phyloP scores from a whole-genome alignment of 2,797 vertebrate species.

The Sebastes trivittatus region DNA sequence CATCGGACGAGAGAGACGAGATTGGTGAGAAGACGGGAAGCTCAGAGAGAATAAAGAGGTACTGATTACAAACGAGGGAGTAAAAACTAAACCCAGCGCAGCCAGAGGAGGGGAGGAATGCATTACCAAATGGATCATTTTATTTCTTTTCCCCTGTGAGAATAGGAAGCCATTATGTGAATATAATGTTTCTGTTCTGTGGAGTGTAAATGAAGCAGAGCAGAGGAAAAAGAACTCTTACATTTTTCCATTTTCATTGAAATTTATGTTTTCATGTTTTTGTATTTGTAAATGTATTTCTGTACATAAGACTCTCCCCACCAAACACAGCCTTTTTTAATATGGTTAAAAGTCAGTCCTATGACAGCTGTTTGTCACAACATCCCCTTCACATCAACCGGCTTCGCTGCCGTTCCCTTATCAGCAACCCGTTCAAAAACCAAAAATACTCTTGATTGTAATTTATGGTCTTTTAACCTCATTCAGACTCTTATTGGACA shows the following conservation, averaged over 20 bases:
- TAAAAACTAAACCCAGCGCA: background rate
- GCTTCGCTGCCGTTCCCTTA: background rate
- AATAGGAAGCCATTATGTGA: background rate
- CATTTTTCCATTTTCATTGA: background rate
- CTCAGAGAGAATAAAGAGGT: constrained; percentile 9
- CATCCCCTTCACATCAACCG: background rate
- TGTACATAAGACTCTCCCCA: background rate
- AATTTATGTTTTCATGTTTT: background rate
- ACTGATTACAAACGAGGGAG: background rate
- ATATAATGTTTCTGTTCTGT: background rate
- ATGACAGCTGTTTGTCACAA: background rate
- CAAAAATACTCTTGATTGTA: constrained; percentile 25
- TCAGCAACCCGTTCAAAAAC: constrained; percentile 10
- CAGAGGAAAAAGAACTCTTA: background rate
- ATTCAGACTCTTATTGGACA: constrained; percentile 18
- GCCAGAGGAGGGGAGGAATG: constrained; percentile 4
- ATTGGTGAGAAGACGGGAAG: background rate
- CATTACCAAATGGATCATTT: constrained; percentile 20
- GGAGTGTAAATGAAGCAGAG: background rate
- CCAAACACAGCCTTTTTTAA: background rate
- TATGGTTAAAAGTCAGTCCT: constrained; percentile 8
- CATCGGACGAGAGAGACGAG: background rate
- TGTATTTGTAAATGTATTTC: background rate
- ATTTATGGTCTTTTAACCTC: constrained; percentile 27
- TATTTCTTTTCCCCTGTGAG: background rate